Evolutionary conservation across 2,113 vertebrate genomes (phyloP).

Genomic region (Bubo blakistoni): DNA sequence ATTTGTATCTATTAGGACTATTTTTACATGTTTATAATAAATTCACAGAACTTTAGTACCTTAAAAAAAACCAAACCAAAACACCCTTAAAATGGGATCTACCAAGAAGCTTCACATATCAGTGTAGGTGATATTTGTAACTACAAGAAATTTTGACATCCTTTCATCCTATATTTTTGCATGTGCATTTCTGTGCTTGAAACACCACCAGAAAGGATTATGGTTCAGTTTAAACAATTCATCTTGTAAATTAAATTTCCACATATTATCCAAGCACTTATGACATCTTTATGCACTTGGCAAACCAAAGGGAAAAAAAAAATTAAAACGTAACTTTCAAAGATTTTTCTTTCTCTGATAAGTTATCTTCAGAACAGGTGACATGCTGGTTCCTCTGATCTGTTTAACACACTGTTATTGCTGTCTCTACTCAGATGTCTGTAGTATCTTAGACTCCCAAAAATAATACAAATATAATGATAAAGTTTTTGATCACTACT

Average conservation of each 20-base stretch:
- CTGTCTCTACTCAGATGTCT: neutral
- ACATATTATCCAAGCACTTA: neutral
- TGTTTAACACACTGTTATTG: neutral
- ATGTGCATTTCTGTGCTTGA: neutral
- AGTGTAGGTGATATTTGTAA: neutral
- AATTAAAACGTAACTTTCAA: neutral
- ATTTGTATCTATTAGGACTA: neutral
- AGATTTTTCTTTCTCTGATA: neutral
- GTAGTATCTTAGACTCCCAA: neutral
- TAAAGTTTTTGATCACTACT: neutral
- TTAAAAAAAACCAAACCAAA: neutral
- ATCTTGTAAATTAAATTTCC: neutral
- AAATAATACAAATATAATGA: neutral
- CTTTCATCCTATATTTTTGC: neutral
- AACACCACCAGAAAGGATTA: neutral
- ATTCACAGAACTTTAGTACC: constrained; percentile 8
- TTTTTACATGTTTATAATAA: constrained; percentile 3
- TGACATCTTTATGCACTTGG: neutral
- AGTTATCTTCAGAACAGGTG: neutral
- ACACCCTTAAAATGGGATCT: neutral
- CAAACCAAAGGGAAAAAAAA: neutral
- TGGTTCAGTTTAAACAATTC: neutral
- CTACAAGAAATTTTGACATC: neutral
- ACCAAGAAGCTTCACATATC: neutral
- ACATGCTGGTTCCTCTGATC: neutral